phyloP scores from a whole-genome alignment of 2,797 vertebrate species.

The Spatula clypeata region DNA sequence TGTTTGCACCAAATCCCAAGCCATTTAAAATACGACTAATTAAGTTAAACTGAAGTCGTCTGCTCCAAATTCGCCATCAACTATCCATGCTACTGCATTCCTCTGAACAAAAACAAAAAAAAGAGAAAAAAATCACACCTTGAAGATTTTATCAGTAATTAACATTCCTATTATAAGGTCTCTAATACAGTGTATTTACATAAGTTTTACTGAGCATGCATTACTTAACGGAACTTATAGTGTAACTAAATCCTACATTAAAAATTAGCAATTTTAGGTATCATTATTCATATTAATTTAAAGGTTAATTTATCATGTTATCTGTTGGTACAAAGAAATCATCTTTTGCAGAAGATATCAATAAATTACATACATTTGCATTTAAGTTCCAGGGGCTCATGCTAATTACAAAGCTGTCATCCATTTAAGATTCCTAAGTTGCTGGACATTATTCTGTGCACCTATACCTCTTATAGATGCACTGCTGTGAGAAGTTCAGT shows the following conservation, averaged over 20 bases:
- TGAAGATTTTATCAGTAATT: not conserved
- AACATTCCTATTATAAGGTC: not conserved
- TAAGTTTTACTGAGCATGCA: not conserved
- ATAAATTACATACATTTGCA: not conserved
- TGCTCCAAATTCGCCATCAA: slow-evolving; percentile 95
- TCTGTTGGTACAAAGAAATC: not conserved
- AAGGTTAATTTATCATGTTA: not conserved
- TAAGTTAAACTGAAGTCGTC: slow-evolving; percentile 92
- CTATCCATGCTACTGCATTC: slow-evolving; percentile 99
- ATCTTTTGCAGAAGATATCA: not conserved
- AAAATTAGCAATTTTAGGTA: not conserved
- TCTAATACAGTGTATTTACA: not conserved
- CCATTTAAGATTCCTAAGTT: not conserved
- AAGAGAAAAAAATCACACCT: slow-evolving; percentile 54
- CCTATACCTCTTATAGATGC: not conserved
- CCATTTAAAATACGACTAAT: slow-evolving; percentile 92
- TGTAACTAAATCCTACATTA: not conserved
- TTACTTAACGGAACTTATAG: not conserved
- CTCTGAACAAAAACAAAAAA: slow-evolving; percentile 86
- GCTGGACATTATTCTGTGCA: not conserved
- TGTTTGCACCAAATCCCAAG: slow-evolving; percentile 92
- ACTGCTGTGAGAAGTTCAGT: slow-evolving; percentile 3
- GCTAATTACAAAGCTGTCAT: not conserved
- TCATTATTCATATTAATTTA: not conserved
- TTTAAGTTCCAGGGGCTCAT: not conserved